Evolutionary conservation across 2,113 vertebrate species (phyloP), one percentile per base, ranked within the genome.

Genomic region (Gasterosteus nipponicus): DNA sequence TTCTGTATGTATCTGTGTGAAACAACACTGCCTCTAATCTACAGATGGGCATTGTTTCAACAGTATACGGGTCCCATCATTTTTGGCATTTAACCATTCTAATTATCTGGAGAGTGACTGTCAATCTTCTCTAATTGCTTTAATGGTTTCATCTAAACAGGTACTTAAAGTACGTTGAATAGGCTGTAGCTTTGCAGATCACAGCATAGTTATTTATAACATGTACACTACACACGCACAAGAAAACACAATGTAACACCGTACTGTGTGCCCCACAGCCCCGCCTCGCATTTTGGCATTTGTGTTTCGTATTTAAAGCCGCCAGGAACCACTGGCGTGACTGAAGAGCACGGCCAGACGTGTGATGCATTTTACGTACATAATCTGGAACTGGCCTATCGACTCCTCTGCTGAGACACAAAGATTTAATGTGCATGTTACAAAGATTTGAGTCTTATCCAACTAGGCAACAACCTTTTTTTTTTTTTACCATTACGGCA

Each of bases 131-230:
- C 26, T 89, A 88, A 91, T 91, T 87, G 85, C 82, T 84, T 73
- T 89, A 78, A 89, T 89, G 88, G 88, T 89, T 88, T 58, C 75
- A 80, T 91, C 67, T 78, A 59, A 88, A 89, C 68, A 87, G 39
- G 44, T 57, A 33, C 75, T 88, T 89, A 51, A 87, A 84, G 86
- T 67, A 82, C 67, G 31, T 57, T 57, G 68, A 71, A 70, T 83
- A 65, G 49, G 68, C 42, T 47, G 72, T 8, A 51, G 73, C 77
- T 84, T 82, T 80, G 72, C 56, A 58, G 73, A 49, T 44, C 67
- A 61, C 62, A 57, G 41, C 22, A 42, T 33, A 14, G 39, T 35
- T 46, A 62, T 89, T 72, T 64, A 61, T 77, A 65, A 79, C 51
- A 42, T 65, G 53, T 57, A 18, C 31, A 42, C 46, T 65, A 41